A percentile compares a stretch with the other conserved stretches of the same genome.
Evolutionary conservation across 2,888 invertebrate species (phyloP).

Genomic region (Athalia circularis): DNA sequence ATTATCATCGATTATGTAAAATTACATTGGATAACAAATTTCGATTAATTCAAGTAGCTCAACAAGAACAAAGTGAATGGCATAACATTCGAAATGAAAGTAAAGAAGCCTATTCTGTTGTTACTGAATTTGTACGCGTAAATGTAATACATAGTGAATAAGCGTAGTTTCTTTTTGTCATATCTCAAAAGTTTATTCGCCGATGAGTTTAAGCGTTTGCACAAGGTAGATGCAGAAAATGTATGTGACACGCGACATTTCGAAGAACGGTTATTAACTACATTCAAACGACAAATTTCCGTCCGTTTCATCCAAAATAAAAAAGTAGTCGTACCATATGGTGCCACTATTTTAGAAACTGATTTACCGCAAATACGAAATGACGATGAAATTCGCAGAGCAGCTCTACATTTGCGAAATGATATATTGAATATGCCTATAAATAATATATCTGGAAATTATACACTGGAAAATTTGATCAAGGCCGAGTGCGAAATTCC

Average conservation of each 20-base stretch:
- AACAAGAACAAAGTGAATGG: slow-evolving; percentile 14
- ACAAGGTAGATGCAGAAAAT: neutral
- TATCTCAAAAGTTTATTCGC: slow-evolving; percentile 7
- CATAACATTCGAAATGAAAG: slow-evolving; percentile 6
- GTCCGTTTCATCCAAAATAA: neutral
- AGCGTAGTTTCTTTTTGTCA: slow-evolving; percentile 12
- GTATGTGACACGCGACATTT: neutral
- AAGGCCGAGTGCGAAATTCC: too few relatives aligned
- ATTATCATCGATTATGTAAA: too few relatives aligned
- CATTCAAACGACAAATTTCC: neutral
- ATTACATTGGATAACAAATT: too few relatives aligned
- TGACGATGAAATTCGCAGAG: too few relatives aligned
- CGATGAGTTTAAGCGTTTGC: neutral
- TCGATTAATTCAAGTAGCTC: too few relatives aligned
- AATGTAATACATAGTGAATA: slow-evolving; percentile 1
- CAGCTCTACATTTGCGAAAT: too few relatives aligned
- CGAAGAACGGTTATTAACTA: neutral
- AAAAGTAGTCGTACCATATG: slow-evolving; percentile 3
- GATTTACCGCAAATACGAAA: too few relatives aligned
- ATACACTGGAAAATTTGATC: too few relatives aligned
- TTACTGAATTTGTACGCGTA: slow-evolving; percentile 8
- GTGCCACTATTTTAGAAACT: neutral
- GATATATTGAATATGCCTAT: too few relatives aligned
- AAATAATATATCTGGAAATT: too few relatives aligned
- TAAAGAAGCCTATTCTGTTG: neutral